Conservation (phyloP, 2,113 vertebrate species). For the Bombycilla garrulus region DNA sequence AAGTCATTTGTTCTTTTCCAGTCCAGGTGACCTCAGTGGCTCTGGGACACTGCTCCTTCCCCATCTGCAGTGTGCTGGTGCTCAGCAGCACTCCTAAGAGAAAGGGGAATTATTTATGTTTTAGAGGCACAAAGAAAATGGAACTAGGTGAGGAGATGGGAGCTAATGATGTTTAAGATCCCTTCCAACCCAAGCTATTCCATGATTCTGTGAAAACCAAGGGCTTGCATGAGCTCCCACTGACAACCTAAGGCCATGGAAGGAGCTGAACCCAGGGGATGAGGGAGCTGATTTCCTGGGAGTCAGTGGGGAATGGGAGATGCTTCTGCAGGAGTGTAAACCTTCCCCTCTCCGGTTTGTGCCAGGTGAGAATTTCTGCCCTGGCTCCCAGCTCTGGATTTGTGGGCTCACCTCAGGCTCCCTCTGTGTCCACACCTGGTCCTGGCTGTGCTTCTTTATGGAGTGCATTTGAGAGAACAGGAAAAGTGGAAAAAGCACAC, state of each 20-base stretch:
- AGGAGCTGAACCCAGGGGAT: not conserved
- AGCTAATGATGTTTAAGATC: not conserved
- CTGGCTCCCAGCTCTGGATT: not conserved
- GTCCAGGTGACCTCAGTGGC: not conserved
- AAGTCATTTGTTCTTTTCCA: not conserved
- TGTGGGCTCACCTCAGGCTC: fast-evolving
- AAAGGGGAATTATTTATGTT: not conserved
- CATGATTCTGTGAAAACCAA: not conserved
- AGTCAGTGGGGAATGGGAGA: not conserved
- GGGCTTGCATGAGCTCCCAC: not conserved
- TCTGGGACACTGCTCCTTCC: not conserved
- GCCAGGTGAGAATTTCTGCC: not conserved
- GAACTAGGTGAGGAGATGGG: not conserved
- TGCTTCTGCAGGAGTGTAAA: not conserved
- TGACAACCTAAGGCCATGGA: not conserved
- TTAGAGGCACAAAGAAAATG: not conserved
- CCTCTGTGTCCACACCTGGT: not conserved
- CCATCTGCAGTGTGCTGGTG: not conserved
- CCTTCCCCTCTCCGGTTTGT: not conserved
- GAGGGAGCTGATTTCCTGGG: not conserved
- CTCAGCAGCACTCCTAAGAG: not conserved
- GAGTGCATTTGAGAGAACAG: not conserved
- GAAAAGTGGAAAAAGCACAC: not conserved
- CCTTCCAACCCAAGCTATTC: not conserved
- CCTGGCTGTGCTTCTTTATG: not conserved